phyloP scores from a whole-genome alignment of 1,140 invertebrate species.

The Drosophila funebris region DNA sequence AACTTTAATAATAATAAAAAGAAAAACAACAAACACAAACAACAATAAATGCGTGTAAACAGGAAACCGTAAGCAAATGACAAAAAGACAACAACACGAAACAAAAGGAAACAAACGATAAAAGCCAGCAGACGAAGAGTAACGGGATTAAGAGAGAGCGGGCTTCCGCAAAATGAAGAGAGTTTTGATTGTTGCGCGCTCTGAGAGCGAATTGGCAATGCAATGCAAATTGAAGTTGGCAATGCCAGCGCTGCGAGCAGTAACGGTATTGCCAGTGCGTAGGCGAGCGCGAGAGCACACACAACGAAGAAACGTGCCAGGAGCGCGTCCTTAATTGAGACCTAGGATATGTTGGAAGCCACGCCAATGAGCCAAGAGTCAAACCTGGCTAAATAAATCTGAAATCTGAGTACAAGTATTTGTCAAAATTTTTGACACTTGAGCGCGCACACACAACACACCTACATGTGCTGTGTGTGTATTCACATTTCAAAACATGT shows the following conservation, averaged over 20 bases:
- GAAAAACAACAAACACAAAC: conserved; percentile 46
- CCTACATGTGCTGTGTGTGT: conserved; percentile 19
- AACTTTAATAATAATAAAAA: conserved; percentile 81
- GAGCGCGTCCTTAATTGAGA: conserved; percentile 59
- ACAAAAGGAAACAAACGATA: conserved; percentile 9
- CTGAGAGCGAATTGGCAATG: neutral
- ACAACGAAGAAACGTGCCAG: conserved; percentile 43
- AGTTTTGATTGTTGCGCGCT: neutral
- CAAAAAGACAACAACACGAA: neutral
- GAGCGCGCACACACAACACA: conserved; percentile 17
- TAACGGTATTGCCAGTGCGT: conserved; percentile 40
- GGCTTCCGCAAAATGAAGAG: conserved; percentile 3
- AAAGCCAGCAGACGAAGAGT: conserved; percentile 40
- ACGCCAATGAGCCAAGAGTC: conserved; percentile 15
- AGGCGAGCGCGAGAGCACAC: conserved; percentile 54
- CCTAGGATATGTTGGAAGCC: conserved; percentile 28
- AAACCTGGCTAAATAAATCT: conserved; percentile 36
- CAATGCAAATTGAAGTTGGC: conserved; percentile 16
- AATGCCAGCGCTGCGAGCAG: conserved; percentile 18
- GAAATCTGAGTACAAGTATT: conserved; percentile 44
- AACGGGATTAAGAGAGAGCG: neutral
- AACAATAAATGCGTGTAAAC: conserved; percentile 48
- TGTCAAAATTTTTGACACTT: conserved; percentile 47
- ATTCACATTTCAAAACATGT: conserved; percentile 70
- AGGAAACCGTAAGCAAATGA: conserved; percentile 26